Conservation (phyloP, 2,113 vertebrate species). For the Neomonachus schauinslandi region DNA sequence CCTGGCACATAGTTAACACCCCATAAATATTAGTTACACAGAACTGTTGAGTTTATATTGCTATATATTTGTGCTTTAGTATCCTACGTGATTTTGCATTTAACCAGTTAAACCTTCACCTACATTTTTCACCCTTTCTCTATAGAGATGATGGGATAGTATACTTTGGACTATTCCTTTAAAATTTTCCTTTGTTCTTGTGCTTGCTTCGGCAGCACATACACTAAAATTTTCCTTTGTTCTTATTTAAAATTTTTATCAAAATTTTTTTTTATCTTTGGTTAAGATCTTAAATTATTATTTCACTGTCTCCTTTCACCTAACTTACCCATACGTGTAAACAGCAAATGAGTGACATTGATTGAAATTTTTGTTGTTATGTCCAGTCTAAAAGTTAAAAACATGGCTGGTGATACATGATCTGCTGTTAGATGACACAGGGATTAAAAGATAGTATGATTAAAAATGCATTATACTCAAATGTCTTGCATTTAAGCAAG, state of each 20-base stretch:
- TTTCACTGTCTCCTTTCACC: neutral
- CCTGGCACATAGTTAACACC: neutral
- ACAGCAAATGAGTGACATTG: neutral
- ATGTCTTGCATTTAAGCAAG: neutral
- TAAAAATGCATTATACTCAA: neutral
- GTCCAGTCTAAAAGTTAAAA: neutral
- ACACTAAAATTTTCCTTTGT: neutral
- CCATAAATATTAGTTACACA: neutral
- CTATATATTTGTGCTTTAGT: neutral
- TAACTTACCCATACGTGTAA: neutral
- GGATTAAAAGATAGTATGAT: neutral
- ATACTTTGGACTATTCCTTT: neutral
- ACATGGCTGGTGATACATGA: neutral
- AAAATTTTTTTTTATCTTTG: neutral
- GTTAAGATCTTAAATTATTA: neutral
- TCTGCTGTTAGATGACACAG: neutral
- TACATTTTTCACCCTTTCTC: neutral
- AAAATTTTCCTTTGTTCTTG: neutral
- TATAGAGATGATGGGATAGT: neutral
- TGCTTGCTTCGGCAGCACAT: too few relatives aligned
- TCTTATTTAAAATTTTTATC: neutral
- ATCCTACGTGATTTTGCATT: neutral
- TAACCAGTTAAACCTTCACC: neutral
- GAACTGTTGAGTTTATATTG: neutral
- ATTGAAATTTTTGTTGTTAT: neutral